Conservation (phyloP, 2,888 invertebrate species). For the Thera obeliscata region DNA sequence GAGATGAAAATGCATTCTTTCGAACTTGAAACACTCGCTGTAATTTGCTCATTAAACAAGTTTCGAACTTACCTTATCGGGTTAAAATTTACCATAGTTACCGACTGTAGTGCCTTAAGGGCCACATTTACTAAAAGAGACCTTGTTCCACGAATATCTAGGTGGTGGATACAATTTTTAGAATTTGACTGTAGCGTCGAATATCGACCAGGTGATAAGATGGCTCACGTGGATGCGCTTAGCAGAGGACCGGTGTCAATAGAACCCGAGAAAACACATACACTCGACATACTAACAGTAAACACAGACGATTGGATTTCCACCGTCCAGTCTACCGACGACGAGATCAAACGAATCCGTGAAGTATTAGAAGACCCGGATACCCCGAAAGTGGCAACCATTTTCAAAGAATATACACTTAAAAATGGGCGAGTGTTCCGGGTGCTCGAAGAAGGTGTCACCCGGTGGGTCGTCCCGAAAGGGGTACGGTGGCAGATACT, state of each 20-base stretch:
- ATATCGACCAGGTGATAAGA: neutral
- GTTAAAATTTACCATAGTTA: neutral
- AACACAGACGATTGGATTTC: too few relatives aligned
- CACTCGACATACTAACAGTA: too few relatives aligned
- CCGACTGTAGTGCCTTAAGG: neutral
- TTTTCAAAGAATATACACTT: neutral
- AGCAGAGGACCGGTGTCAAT: neutral
- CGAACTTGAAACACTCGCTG: slow-evolving; percentile 3
- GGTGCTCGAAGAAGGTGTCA: neutral
- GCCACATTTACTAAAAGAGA: neutral
- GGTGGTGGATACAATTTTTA: slow-evolving; percentile 2
- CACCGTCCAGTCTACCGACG: neutral
- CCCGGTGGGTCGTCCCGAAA: neutral
- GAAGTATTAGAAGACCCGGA: neutral
- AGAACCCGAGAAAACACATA: too few relatives aligned
- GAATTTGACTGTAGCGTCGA: slow-evolving; percentile 2
- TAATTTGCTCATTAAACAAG: neutral
- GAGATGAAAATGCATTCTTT: slow-evolving; percentile 1
- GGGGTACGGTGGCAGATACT: too few relatives aligned
- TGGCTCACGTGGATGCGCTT: slow-evolving; percentile 4
- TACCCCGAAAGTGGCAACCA: neutral
- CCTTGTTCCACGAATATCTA: neutral
- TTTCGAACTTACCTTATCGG: neutral
- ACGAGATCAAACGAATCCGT: neutral
- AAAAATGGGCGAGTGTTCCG: slow-evolving; percentile 2